Base-by-base conservation (phyloP, 2,888 invertebrate genomes). In the Ophion ventricosus region DNA sequence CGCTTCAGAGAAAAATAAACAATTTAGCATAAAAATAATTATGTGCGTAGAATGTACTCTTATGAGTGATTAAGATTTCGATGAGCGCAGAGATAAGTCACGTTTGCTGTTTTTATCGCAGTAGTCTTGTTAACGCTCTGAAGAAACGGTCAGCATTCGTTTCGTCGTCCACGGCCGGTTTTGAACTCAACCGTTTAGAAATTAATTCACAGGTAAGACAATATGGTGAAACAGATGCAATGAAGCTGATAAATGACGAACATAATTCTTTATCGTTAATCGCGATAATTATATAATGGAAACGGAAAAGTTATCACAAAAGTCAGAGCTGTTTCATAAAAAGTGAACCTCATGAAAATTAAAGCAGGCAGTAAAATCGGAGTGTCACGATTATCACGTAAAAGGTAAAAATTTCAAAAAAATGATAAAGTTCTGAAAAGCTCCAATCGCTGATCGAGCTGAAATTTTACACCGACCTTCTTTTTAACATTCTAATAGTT, bases 1-100 rank as follows among this genome's bases (percentile, higher is more conserved):
- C 87, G 88, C 89, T 87, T 85, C 87, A 87, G 88, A 90, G 85
- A 85, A 89, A 88, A 89, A 88, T 88, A 89, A 89, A 89, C 85
- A 87, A 86, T 88, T 87, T 88, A 88, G 87, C 85, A 88, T 88
- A 87, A 89, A 88, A 87, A 66, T 5, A 35, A 69, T 8, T 5
- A 23, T 8, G 49, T 56, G 49, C 5, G 25, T 25, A 7, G 11
- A 7, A 54, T n/a, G 11, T n/a, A 54, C 56, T 4, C 4, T 17
- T 61, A 29, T 57, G 23, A 17, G 23, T 49, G 29, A 64, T 64
- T 4, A n/a, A n/a, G 29, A 64, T 64, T 0, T 64, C 49, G 49
- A 49, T 17, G 49, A 14, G 2, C 14, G 17, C 49, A 49, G 17
- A 49, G 43, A 11, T 43, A 43, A 43, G 14, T 1, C 11, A 8